A percentile compares a stretch with the other conserved stretches of the same genome.
phyloP scores from a whole-genome alignment of 2,797 vertebrate genomes.

The Mycteria americana region DNA sequence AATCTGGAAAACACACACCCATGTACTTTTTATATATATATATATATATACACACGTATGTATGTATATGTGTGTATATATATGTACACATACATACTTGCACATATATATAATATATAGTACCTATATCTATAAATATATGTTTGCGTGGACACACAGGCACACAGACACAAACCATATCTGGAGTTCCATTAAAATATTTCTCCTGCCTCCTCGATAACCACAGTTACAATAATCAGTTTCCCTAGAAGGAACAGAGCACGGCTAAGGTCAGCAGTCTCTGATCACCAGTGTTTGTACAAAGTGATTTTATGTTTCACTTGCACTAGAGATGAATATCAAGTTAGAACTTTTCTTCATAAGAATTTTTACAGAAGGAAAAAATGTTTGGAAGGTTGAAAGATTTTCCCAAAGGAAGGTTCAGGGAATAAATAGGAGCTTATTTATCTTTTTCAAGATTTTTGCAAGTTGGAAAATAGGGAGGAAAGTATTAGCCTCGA shows the following conservation, averaged over 20 bases:
- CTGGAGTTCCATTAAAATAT: constrained; percentile 24
- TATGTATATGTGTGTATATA: neutral
- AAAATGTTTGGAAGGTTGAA: neutral
- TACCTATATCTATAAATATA: neutral
- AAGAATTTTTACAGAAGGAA: neutral
- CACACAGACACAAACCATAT: neutral
- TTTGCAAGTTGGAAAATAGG: neutral
- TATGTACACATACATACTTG: neutral
- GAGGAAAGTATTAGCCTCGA: neutral
- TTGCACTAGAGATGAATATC: neutral
- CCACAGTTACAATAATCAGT: neutral
- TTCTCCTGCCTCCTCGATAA: neutral
- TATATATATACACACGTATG: no score
- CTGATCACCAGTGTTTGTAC: neutral
- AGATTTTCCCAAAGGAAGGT: neutral
- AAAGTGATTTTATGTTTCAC: neutral
- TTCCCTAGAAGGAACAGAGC: neutral
- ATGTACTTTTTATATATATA: neutral
- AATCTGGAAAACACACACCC: neutral
- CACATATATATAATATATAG: neutral
- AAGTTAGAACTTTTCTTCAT: neutral
- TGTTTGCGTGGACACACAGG: neutral
- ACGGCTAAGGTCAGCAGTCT: neutral
- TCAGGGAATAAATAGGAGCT: neutral
- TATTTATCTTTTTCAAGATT: neutral